Conservation (phyloP, 92 coral and sea anemone species). For the Epizoanthus rinbou region DNA sequence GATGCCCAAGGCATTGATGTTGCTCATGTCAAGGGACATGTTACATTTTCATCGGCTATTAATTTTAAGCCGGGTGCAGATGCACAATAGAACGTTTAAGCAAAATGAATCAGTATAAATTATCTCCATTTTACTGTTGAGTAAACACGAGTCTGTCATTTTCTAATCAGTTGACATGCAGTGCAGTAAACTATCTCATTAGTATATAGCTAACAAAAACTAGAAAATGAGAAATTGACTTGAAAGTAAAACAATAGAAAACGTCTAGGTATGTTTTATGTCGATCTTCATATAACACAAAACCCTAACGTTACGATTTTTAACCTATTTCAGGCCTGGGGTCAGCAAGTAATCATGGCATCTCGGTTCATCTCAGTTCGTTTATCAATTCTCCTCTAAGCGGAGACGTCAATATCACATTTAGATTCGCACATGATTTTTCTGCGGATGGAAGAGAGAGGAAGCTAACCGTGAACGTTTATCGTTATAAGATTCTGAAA, state of each 20-base stretch:
- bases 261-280: not conserved
- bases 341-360: constrained; percentile 2
- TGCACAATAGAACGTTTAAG: constrained; percentile 80
- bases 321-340: not conserved
- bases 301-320: not conserved
- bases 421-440: constrained; percentile 59
- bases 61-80: not conserved
- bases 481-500: not conserved
- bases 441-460: constrained; percentile 10
- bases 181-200: not conserved
- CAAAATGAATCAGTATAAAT: constrained; percentile 49
- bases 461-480: not conserved
- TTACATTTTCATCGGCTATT: constrained; percentile 21
- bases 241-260: not conserved
- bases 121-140: constrained; percentile 44
- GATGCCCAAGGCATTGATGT: not conserved
- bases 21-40: not conserved
- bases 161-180: not conserved
- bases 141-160: constrained; percentile 43
- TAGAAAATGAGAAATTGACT: no score
- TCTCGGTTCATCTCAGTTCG: constrained; percentile 1
- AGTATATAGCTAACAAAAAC: no score
- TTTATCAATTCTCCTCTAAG: constrained; percentile 41
- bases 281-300: not conserved
- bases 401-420: constrained; percentile 73